Percentiles rank a stretch among this genome's conserved stretches.
phyloP scores from a whole-genome alignment of 1,140 invertebrate species.

The Vollenhovia emeryi region DNA sequence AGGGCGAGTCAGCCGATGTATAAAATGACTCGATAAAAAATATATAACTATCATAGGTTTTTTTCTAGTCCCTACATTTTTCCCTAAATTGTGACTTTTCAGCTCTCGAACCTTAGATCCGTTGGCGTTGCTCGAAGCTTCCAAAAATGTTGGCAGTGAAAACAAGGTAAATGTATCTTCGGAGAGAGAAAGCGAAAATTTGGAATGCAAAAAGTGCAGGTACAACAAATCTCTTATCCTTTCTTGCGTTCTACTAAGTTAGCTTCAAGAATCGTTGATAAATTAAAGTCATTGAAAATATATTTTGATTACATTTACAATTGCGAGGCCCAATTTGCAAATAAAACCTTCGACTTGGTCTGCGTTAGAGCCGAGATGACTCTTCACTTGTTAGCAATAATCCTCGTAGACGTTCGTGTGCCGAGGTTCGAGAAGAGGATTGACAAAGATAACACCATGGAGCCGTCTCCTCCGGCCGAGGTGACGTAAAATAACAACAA shows the following conservation, averaged over 20 bases:
- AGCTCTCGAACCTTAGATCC: not conserved
- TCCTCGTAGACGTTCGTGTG: not conserved
- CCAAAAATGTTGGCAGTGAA: not conserved
- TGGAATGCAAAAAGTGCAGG: not conserved
- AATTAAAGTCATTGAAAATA: not conserved
- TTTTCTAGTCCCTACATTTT: not conserved
- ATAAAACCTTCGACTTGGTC: not conserved
- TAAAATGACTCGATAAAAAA: not conserved
- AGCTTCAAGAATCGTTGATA: not conserved
- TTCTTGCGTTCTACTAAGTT: not conserved
- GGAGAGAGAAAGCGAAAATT: not conserved
- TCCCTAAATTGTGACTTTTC: not conserved
- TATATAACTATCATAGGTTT: not conserved
- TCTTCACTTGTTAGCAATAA: not conserved
- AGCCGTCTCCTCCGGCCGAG: not conserved
- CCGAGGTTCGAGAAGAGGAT: not conserved
- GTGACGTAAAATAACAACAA: slow-evolving; percentile 40
- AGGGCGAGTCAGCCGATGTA: not conserved
- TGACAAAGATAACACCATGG: slow-evolving; percentile 14
- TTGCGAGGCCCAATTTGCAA: not conserved
- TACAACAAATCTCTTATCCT: not conserved
- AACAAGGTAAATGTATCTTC: not conserved
- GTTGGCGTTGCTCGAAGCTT: not conserved
- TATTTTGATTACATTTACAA: not conserved
- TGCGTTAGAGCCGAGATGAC: not conserved